Base-by-base conservation (phyloP, 2,113 vertebrate species). In the Columbina picui region DNA sequence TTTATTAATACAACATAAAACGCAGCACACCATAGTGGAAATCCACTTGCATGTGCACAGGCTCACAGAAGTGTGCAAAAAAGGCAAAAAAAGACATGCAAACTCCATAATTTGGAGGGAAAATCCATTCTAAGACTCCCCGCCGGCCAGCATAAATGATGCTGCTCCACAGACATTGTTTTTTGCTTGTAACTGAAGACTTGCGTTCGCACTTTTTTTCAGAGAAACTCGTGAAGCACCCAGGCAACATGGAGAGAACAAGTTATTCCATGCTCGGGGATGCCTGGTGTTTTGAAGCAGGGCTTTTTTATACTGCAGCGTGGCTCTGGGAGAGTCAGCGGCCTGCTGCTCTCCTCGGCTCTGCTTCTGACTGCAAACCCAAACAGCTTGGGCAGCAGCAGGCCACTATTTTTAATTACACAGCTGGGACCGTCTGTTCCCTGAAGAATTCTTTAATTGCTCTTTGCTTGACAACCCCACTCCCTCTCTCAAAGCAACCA, bases 381-480 rank as follows among this genome's bases (percentile, higher is more conserved):
- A 30, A 92, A 56, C 27, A 60, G 39, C 83, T 47, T 49, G 14
- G 75, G 64, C 39, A 93, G 79, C 75, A 93, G 55, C 74, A 90
- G 86, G 59, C 53, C 71, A 67, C 94, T 69, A 27, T 60, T 94
- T 94, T 95, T 95, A 97, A 97, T 97, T 91, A 95, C 38, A 92
- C 89, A 77, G 63, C 78, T 68, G 84, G 85, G 76, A 88, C 93
- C 59, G 34, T 76, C 92, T 68, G 25, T 21, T 95, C 84, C 87
- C 79, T 57, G 36, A 93, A 96, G 82, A 96, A 89, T 34, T 86
- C 87, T 95, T 84, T 92, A 90, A 97, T 93, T 95, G 93, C 18
- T 78, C 57, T 84, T 77, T 52, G 53, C 52, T 19, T 87, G 75
- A 91, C 47, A 84, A 83, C n/a, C 52, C 75, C 70, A 83, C n/a